A percentile compares a stretch with the other conserved stretches of the same genome.
Conservation (phyloP, 2,888 invertebrate species). For the Trypoxylon attenuatum region DNA sequence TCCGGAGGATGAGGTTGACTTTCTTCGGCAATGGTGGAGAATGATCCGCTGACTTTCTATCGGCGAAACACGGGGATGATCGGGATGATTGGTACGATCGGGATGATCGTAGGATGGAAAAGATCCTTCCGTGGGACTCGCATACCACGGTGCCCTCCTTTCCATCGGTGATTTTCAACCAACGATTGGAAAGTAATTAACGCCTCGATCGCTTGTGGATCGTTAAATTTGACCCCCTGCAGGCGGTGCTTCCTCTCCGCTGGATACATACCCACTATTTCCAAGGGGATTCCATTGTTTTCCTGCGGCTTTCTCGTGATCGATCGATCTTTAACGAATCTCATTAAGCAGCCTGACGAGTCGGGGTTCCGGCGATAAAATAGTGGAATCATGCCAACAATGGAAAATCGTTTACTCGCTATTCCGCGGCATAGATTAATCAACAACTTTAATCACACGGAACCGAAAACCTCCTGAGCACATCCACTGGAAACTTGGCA, state of each 20-base stretch:
- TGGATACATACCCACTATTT: slow-evolving; percentile 40
- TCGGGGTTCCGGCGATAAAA: slow-evolving; percentile 11
- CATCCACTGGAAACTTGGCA: too few relatives aligned
- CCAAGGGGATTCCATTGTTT: slow-evolving; percentile 35
- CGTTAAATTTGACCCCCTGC: slow-evolving; percentile 42
- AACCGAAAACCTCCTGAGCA: too few relatives aligned
- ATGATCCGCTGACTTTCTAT: slow-evolving; percentile 54
- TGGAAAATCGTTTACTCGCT: neutral
- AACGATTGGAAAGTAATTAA: slow-evolving; percentile 58
- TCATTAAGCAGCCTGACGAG: slow-evolving; percentile 21
- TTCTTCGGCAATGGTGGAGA: slow-evolving; percentile 45
- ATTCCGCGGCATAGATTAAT: too few relatives aligned
- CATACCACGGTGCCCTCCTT: slow-evolving; percentile 22
- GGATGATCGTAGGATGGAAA: slow-evolving; percentile 21
- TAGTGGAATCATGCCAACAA: slow-evolving; percentile 2
- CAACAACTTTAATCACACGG: too few relatives aligned
- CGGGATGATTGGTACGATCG: slow-evolving; percentile 27
- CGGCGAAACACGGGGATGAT: slow-evolving; percentile 49
- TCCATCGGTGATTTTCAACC: slow-evolving; percentile 4
- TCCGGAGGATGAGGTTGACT: slow-evolving; percentile 46
- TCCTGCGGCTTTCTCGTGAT: slow-evolving; percentile 23
- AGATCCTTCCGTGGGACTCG: slow-evolving; percentile 46
- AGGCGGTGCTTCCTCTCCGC: slow-evolving; percentile 33
- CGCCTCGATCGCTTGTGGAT: slow-evolving; percentile 27
- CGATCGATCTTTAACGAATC: slow-evolving; percentile 3